Percentiles rank a stretch among this genome's conserved stretches.
phyloP scores from a whole-genome alignment of 2,888 invertebrate genomes.

The Belgica antarctica region DNA sequence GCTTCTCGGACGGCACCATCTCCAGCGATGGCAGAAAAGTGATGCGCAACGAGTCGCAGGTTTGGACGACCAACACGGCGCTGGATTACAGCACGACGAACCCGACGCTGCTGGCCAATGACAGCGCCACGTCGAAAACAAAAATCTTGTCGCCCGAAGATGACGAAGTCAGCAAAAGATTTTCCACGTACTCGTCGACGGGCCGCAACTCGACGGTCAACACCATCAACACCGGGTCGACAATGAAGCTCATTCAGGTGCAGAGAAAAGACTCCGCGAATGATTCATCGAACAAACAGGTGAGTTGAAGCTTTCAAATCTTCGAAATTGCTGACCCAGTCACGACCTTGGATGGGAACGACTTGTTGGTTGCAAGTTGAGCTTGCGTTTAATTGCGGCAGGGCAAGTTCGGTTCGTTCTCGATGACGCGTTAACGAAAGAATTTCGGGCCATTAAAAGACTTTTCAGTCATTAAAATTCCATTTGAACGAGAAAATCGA shows the following conservation, averaged over 20 bases:
- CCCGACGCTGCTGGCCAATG: not conserved
- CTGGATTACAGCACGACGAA: conserved; percentile 28
- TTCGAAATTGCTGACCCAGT: too few species aligned
- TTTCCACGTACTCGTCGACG: conserved; percentile 23
- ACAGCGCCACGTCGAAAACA: conserved; percentile 18
- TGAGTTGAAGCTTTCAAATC: conserved; percentile 47
- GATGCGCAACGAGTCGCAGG: not conserved
- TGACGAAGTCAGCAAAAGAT: conserved; percentile 10
- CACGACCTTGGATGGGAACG: too few species aligned
- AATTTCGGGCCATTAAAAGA: too few species aligned
- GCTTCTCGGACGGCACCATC: conserved; percentile 27
- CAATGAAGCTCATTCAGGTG: conserved; percentile 39
- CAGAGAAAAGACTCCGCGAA: conserved; percentile 45
- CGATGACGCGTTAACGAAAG: too few species aligned
- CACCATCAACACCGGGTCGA: not conserved
- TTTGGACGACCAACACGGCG: conserved; percentile 29
- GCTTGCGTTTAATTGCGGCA: too few species aligned
- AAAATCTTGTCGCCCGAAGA: conserved; percentile 30
- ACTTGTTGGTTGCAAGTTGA: too few species aligned
- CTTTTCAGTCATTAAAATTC: too few species aligned
- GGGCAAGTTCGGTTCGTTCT: too few species aligned
- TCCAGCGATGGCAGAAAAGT: conserved; percentile 10
- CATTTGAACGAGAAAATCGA: too few species aligned
- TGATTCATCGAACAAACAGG: conserved; percentile 52
- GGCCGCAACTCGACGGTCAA: conserved; percentile 20